Evolutionary conservation across 2,113 vertebrate species (phyloP).

Genomic region (Chloroceryle aenea): DNA sequence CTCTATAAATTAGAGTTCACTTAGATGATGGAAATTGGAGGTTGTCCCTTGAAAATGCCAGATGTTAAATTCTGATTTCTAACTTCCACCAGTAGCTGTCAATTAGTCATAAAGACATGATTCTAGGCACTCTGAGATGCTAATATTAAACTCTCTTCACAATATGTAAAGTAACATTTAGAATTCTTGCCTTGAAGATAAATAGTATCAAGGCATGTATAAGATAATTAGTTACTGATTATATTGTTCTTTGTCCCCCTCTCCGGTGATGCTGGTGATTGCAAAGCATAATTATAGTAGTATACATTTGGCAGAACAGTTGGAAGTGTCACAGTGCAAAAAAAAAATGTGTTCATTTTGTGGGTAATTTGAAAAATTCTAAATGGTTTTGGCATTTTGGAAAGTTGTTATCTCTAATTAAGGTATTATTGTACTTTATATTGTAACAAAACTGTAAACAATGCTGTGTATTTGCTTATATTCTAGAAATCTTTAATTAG

Average conservation of each 20-base stretch:
- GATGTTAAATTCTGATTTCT: neutral
- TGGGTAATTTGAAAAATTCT: constrained; percentile 46
- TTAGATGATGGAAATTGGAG: neutral
- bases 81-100: neutral
- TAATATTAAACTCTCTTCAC: neutral
- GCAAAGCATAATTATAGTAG: constrained; percentile 49
- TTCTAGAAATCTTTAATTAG: constrained; percentile 20
- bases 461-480: constrained; percentile 49
- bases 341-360: constrained; percentile 69
- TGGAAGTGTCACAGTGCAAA: constrained; percentile 69
- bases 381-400: constrained; percentile 54
- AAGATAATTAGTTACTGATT: constrained; percentile 59
- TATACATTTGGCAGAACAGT: constrained; percentile 71
- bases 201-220: constrained; percentile 21
- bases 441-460: constrained; percentile 58
- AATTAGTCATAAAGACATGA: neutral
- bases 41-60: neutral
- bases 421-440: constrained; percentile 57
- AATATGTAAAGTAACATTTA: neutral
- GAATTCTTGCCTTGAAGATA: constrained; percentile 30
- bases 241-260: constrained; percentile 66
- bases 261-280: constrained; percentile 45
- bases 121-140: neutral
- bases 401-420: constrained; percentile 64
- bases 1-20: neutral